Evolutionary conservation across 2,797 vertebrate species (phyloP).

Genomic region (Denticeps clupeoides): DNA sequence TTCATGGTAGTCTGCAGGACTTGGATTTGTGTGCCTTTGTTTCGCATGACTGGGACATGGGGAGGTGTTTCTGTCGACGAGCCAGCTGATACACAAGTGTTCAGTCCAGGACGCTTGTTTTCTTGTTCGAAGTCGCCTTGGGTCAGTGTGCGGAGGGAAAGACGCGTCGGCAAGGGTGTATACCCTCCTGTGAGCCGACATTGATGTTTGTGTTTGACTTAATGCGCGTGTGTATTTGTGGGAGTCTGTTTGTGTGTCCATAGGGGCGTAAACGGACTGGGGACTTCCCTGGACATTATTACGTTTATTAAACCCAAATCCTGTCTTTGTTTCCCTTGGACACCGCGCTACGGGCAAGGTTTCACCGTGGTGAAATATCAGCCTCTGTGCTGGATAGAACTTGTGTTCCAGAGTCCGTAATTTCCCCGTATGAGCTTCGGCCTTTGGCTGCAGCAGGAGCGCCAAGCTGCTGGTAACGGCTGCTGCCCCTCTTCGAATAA

Average conservation of each 20-base stretch:
- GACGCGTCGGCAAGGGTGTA: slow-evolving; percentile 17
- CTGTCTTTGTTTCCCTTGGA: slow-evolving; percentile 43
- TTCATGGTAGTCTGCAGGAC: slow-evolving; percentile 36
- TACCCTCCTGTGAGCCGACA: slow-evolving; percentile 25
- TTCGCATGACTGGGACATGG: slow-evolving; percentile 43
- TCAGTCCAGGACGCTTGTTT: slow-evolving; percentile 25
- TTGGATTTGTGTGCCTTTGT: slow-evolving; percentile 43
- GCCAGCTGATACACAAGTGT: too few relatives aligned
- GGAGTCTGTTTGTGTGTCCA: slow-evolving; percentile 3
- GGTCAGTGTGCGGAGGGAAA: slow-evolving; percentile 1
- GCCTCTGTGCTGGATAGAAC: slow-evolving; percentile 25
- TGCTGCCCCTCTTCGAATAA: slow-evolving; percentile 28
- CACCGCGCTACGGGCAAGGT: slow-evolving; percentile 24
- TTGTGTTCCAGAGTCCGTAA: too few relatives aligned
- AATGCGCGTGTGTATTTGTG: neutral
- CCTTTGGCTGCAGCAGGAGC: too few relatives aligned
- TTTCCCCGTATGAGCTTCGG: too few relatives aligned
- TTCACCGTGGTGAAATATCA: slow-evolving; percentile 30
- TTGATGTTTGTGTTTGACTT: slow-evolving; percentile 7
- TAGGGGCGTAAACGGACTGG: slow-evolving; percentile 13
- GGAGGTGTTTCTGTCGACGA: slow-evolving; percentile 40
- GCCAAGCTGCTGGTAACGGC: neutral
- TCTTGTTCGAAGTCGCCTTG: slow-evolving; percentile 6
- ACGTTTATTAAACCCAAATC: slow-evolving; percentile 40
- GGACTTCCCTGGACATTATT: slow-evolving; percentile 28